Evolutionary conservation across 1,140 invertebrate species (phyloP), one percentile per base, ranked within the genome.

Genomic region (Cyphomyrmex costatus): DNA sequence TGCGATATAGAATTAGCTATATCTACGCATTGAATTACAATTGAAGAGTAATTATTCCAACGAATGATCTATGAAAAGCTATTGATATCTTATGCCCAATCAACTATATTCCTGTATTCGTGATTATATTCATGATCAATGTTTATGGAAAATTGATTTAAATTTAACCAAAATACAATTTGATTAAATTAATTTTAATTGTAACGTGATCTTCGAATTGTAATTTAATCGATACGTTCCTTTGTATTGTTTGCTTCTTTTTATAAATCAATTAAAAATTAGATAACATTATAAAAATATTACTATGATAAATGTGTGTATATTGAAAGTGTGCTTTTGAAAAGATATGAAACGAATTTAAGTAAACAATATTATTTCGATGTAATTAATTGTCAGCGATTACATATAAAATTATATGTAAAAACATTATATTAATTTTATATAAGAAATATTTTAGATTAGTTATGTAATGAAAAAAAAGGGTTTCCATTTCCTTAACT

Each of bases 261-360:
- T 49, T 51, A 4, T 30, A 68, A 33, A 21, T n/a, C 33, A 56
- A 56, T 19, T n/a, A 8, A 2, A 36, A 74, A 53, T 21, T 30
- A 73, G 3, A 56, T 33, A 74, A 74, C 12, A 21, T 74, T 53
- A 21, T 3, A 74, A 56, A 74, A 74, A 56, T 74, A 53, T 56
- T 58, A 70, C 24, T 27, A 51, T 7, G 16, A 70, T 19, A 68
- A 46, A 42, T 8, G 56, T 53, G 33, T 19, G 8, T 58, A 36
- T 36, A 24, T 36, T 21, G 16, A 76, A 58, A 76, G 21, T 2
- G 21, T 42, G n/a, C 16, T 76, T 36, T 24, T 56, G 3, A n/a
- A 58, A 42, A 27, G 3, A 19, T 19, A 73, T 14, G 10, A 66
- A 1, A 12, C 3, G 8, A 33, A 73, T 53, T 30, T 30, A 30